Percentiles rank a stretch among this genome's conserved stretches.
Evolutionary conservation across 2,113 vertebrate species (phyloP).

Genomic region (Pterophyllum scalare): DNA sequence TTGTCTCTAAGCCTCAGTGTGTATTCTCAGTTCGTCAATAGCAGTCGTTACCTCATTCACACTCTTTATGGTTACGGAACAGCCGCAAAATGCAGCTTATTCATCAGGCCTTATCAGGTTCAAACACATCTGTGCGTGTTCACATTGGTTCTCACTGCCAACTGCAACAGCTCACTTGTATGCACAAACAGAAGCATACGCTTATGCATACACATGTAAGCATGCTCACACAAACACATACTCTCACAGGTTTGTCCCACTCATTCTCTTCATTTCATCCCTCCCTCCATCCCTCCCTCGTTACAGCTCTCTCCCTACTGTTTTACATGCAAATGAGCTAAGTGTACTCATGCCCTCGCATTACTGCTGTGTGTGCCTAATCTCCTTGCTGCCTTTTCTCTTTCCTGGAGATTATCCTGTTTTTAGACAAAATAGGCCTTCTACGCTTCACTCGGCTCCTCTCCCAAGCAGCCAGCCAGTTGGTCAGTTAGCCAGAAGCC

Average conservation of each 20-base stretch:
- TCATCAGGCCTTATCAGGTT: conserved; percentile 80
- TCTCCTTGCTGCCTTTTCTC: conserved; percentile 77
- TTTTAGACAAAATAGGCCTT: conserved; percentile 67
- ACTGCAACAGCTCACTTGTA: conserved; percentile 48
- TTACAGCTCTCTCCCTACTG: conserved; percentile 64
- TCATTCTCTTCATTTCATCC: conserved; percentile 62
- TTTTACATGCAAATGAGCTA: conserved; percentile 79
- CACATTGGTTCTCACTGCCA: conserved; percentile 58
- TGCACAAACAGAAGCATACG: conserved; percentile 28
- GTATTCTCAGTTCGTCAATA: conserved; percentile 58
- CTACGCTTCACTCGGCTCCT: conserved; percentile 55
- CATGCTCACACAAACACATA: conserved; percentile 6
- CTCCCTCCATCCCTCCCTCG: conserved; percentile 53
- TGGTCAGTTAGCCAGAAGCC: conserved; percentile 43
- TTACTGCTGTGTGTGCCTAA: conserved; percentile 76
- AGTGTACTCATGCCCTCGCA: conserved; percentile 70
- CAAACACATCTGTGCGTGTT: conserved; percentile 75
- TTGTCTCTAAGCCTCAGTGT: conserved; percentile 48
- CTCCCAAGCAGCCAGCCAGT: conserved; percentile 49
- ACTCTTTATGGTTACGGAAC: conserved; percentile 65
- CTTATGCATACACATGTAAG: conserved; percentile 40
- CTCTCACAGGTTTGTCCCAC: conserved; percentile 57
- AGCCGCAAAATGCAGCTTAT: conserved; percentile 63
- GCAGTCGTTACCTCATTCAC: conserved; percentile 55
- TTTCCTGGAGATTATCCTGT: conserved; percentile 77